A percentile compares a stretch with the other conserved stretches of the same genome.
Conservation (phyloP, 2,797 vertebrate species). For the Rallus crepitans region DNA sequence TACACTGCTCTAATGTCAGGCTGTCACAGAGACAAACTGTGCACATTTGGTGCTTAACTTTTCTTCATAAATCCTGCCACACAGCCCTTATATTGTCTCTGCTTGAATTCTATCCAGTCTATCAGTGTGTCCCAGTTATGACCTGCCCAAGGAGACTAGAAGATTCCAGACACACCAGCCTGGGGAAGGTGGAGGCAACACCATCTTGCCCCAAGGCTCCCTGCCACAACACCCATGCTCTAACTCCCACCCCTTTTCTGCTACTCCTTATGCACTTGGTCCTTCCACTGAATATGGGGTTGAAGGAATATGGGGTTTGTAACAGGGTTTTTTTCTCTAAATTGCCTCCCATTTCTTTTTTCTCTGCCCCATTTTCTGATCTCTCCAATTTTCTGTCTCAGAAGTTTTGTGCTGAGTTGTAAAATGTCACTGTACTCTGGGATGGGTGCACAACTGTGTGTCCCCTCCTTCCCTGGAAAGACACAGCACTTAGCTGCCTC, state of each 20-base stretch:
- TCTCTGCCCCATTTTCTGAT: neutral
- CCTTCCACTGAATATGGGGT: neutral
- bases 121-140: neutral
- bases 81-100: constrained; percentile 3
- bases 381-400: neutral
- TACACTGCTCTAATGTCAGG: constrained; percentile 36
- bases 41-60: constrained; percentile 46
- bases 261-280: accelerated
- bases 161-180: neutral
- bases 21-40: constrained; percentile 47
- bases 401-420: neutral
- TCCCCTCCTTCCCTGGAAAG: neutral
- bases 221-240: neutral
- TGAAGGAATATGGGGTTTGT: neutral
- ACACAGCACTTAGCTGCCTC: neutral
- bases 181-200: neutral
- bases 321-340: neutral
- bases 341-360: neutral
- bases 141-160: neutral
- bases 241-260: neutral
- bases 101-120: neutral
- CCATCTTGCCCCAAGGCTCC: neutral
- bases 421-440: neutral
- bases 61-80: constrained; percentile 51
- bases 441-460: neutral